phyloP scores from a whole-genome alignment of 92 coral and sea anemone genomes.

The Metridium senile region DNA sequence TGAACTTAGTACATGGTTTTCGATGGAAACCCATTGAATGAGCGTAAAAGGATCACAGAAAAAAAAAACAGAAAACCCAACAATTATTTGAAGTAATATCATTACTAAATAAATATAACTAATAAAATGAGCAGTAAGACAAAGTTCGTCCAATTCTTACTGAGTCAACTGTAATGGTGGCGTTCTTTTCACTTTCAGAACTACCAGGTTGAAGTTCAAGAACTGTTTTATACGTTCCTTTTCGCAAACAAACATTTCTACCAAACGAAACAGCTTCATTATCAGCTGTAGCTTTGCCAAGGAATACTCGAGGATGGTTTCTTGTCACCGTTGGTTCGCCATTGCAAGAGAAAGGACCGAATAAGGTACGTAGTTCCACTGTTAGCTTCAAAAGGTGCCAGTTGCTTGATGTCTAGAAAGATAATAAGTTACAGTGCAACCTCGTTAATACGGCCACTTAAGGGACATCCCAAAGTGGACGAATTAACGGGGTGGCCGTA shows the following conservation, averaged over 20 bases:
- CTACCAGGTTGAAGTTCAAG: constrained; percentile 62
- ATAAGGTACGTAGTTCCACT: constrained; percentile 60
- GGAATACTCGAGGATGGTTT: constrained; percentile 49
- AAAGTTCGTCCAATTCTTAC: too few species aligned
- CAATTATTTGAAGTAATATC: too few species aligned
- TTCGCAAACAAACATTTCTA: constrained; percentile 59
- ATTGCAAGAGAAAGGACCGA: constrained; percentile 75
- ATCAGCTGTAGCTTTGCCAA: constrained; percentile 39
- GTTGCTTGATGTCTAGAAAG: constrained; percentile 66
- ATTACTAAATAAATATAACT: too few species aligned
- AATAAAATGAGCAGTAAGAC: too few species aligned
- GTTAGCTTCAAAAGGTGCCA: constrained; percentile 68
- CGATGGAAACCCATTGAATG: too few species aligned
- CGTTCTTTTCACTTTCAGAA: constrained; percentile 32
- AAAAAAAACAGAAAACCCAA: too few species aligned
- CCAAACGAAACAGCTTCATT: constrained; percentile 67
- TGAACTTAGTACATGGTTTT: too few species aligned
- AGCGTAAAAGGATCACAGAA: too few species aligned
- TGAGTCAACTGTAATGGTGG: constrained; percentile 73
- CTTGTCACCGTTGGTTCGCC: constrained; percentile 51
- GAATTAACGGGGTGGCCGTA: too few species aligned
- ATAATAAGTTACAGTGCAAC: too few species aligned
- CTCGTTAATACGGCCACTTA: too few species aligned
- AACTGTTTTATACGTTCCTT: constrained; percentile 59
- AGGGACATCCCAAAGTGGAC: too few species aligned